Base-by-base conservation (phyloP, 2,888 invertebrate genomes). In the Nebria salina region DNA sequence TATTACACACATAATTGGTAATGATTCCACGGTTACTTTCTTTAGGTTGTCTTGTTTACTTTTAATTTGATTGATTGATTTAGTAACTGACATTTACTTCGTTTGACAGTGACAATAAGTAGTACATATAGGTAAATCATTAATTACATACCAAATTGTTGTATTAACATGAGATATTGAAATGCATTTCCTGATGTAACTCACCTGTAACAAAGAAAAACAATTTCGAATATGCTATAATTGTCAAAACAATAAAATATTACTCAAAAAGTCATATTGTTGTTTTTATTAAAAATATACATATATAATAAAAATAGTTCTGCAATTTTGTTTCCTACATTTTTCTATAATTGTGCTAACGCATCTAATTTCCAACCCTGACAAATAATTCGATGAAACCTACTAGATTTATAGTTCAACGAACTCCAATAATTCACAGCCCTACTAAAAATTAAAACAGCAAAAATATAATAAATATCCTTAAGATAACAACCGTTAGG, bases 401-500 rank as follows among this genome's bases (percentile, higher is more conserved):
- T 7, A 13, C 54, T 54, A 7, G 54, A 54, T 7, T 7, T 54
- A 54, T 54, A 54, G 54, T 54, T 54, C 54, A 54, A 54, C 54
- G 54, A 54, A 54, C 54, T 54, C 8, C 11, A 54, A 54, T 54
- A 54, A 54, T 54, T 54, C 54, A 54, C 8, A 54, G 43, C 54
- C 54, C 54, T 4, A 54, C 11, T 54, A 13, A 54, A 54, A 54
- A 11, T 13, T 54, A 54, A 54, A 54, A 54, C 54, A 54, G 2
- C 8, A 54, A 54, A 54, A 54, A 54, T 54, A 54, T 54, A 54
- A 54, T 54, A 54, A 54, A 54, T 54, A 41, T 68, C 13, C 68
- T 15, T 20, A 7, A 66, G 42, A 13, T 20, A 73, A 77, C 13
- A 54, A n/a, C 72, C 72, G 77, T 77, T 77, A 70, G 26, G 41